These are phyloP conservation scores for Antigone vipio DNA, from an alignment of 2,113 vertebrate species.

Conservation along the genomic window DNA sequence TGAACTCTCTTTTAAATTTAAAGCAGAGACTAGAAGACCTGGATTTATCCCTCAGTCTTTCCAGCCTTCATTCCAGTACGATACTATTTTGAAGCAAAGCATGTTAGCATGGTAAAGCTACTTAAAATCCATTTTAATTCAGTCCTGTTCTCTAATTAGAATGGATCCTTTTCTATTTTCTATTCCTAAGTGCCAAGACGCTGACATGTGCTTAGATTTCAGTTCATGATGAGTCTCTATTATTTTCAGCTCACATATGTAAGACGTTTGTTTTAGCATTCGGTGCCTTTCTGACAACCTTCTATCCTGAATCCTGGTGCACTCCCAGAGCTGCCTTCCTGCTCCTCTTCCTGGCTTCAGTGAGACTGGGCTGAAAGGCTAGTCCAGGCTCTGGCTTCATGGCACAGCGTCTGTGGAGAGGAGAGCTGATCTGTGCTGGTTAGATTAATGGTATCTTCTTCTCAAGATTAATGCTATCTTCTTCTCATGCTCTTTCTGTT, in stretches of 20 bases:
- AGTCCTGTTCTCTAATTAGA: conserved; percentile 10
- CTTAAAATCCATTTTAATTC: conserved; percentile 25
- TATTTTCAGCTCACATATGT: conserved; percentile 9
- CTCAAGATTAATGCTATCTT: not conserved
- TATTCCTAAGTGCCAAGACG: not conserved
- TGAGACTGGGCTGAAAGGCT: not conserved
- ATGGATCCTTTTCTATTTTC: not conserved
- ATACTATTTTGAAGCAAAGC: conserved; percentile 7
- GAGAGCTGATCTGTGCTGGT: not conserved
- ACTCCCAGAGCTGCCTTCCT: not conserved
- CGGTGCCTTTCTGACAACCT: not conserved
- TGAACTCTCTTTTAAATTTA: conserved; percentile 5
- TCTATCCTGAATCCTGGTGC: not conserved
- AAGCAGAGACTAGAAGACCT: not conserved
- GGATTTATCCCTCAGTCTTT: conserved; percentile 19
- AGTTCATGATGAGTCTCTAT: not conserved
- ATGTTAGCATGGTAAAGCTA: not conserved
- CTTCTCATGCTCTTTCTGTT: not conserved
- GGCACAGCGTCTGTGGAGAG: not conserved
- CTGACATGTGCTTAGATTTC: not conserved
- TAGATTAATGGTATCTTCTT: not conserved
- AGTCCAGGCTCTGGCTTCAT: not conserved
- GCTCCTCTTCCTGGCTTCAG: not conserved
- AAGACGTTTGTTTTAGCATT: not conserved
- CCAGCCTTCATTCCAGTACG: not conserved